These are phyloP conservation scores for Orycteropus afer DNA, from an alignment of 2,113 vertebrate species.

Conservation along the genomic window DNA sequence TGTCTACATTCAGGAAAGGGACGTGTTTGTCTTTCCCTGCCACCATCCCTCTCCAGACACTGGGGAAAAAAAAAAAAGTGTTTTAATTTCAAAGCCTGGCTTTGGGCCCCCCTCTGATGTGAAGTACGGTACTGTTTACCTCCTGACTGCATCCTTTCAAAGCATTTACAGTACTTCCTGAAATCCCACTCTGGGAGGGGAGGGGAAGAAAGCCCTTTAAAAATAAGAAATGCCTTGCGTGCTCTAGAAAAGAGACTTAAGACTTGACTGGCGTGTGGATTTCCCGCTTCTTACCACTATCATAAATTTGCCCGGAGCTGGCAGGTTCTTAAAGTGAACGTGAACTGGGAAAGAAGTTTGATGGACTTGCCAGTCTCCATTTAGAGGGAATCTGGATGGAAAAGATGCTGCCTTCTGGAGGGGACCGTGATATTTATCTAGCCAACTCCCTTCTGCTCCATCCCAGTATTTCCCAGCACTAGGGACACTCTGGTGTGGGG, in stretches of 20 bases:
- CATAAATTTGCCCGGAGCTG: background rate
- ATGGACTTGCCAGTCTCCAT: background rate
- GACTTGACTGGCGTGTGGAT: background rate
- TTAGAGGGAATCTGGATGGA: background rate
- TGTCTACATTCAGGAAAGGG: background rate
- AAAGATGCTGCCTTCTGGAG: background rate
- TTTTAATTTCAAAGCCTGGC: constrained; percentile 70
- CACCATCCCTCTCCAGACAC: constrained; percentile 20
- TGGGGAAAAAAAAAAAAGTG: constrained; percentile 2
- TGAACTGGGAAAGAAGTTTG: background rate
- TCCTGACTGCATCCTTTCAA: constrained; percentile 37
- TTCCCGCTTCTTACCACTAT: background rate
- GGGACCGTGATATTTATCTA: background rate
- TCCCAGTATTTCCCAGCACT: background rate
- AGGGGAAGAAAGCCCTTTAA: background rate
- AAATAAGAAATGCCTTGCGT: background rate
- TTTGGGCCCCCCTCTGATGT: constrained; percentile 45
- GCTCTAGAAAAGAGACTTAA: constrained; percentile 25
- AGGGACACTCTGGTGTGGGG: background rate
- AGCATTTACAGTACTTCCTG: constrained; percentile 42
- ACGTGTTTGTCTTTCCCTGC: background rate
- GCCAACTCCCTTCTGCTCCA: background rate
- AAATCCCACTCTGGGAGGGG: constrained; percentile 15
- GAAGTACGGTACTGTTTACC: constrained; percentile 59
- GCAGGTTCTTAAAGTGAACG: background rate